Evolutionary conservation across 2,888 invertebrate genomes (phyloP).

Genomic region (Ryuthela nishihirai): DNA sequence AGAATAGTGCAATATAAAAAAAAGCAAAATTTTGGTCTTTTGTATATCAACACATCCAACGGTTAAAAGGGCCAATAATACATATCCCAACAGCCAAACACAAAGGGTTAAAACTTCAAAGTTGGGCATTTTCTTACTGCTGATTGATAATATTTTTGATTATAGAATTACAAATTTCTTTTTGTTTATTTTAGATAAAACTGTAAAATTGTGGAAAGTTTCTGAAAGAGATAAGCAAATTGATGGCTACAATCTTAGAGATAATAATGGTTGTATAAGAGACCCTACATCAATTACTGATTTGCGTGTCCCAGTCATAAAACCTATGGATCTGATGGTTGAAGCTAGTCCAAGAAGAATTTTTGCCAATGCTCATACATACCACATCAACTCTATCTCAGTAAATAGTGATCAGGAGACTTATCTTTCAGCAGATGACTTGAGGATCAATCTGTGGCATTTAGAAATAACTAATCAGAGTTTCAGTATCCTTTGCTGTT

Average conservation of each 20-base stretch:
- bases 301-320: constrained; percentile 82
- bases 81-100: no score
- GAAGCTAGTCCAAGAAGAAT: constrained; percentile 97
- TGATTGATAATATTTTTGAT: background rate
- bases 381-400: constrained; percentile 99
- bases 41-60: no score
- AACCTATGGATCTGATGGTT: constrained; percentile 95
- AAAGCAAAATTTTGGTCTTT: no score
- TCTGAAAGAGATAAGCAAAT: constrained; percentile 90
- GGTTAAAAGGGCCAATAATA: no score
- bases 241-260: constrained; percentile 93
- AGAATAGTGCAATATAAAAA: no score
- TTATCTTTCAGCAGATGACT: constrained; percentile 97
- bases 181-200: constrained; percentile 69
- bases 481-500: constrained; percentile 66
- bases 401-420: constrained; percentile 99
- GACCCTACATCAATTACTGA: constrained; percentile 81
- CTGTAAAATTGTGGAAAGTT: constrained; percentile 97
- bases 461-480: constrained; percentile 99
- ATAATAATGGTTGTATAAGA: constrained; percentile 78
- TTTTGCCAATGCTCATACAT: constrained; percentile 99
- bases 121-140: no score
- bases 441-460: constrained; percentile 98
- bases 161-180: background rate
- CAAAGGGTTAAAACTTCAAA: no score